Evolutionary conservation across 1,140 invertebrate genomes (phyloP).

Genomic region (Bacillus rossius): DNA sequence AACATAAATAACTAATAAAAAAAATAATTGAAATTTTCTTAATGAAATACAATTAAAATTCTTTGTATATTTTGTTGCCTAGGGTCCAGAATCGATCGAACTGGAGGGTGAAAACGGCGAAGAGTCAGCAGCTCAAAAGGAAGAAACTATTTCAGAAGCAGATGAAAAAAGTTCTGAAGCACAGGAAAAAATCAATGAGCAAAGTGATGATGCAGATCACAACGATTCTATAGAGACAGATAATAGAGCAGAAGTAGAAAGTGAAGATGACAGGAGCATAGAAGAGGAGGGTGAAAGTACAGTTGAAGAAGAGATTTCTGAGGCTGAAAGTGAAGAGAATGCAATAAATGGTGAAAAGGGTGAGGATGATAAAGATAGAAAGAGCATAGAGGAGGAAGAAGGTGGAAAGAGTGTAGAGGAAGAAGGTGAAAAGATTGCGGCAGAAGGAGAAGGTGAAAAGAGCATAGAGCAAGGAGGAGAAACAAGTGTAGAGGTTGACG

Average conservation of each 20-base stretch:
- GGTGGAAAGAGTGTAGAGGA: background rate
- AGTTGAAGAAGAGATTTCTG: background rate
- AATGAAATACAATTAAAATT: too few species aligned
- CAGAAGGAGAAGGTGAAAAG: conserved; percentile 24
- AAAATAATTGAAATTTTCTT: too few species aligned
- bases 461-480: conserved; percentile 35
- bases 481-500: conserved; percentile 14
- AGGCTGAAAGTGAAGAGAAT: conserved; percentile 6
- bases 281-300: background rate
- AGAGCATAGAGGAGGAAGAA: conserved; percentile 13
- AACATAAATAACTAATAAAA: too few species aligned
- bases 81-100: too few species aligned
- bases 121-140: conserved; percentile 14
- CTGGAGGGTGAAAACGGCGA: background rate
- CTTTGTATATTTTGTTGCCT: too few species aligned
- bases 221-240: too few species aligned
- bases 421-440: conserved; percentile 14
- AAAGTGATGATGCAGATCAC: too few species aligned
- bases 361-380: conserved; percentile 28
- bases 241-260: background rate
- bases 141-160: conserved; percentile 21
- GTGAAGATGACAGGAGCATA: conserved; percentile 3
- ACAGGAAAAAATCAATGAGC: conserved; percentile 5
- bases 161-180: conserved; percentile 20
- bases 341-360: background rate